Conservation (phyloP, 2,888 invertebrate species). For the Thera obeliscata region DNA sequence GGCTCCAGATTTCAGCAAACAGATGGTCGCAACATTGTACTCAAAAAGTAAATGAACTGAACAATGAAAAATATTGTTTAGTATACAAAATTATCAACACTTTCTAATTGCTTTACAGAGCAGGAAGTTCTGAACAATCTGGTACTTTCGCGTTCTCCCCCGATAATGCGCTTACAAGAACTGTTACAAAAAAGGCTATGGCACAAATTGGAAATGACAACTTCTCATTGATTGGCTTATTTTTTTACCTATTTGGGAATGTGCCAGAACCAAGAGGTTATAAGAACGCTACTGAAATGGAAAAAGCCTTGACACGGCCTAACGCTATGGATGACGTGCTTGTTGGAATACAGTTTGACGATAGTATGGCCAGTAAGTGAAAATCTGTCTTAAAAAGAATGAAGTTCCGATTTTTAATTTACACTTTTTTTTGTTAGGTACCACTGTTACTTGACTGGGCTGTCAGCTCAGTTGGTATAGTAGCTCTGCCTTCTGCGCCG, state of each 20-base stretch:
- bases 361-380: slow-evolving; percentile 73
- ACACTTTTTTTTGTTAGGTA: not conserved
- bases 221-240: slow-evolving; percentile 47
- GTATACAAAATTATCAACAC: no score
- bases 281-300: slow-evolving; percentile 67
- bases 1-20: no score
- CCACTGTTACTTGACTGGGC: not conserved
- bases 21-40: no score
- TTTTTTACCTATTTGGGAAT: slow-evolving; percentile 63
- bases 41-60: no score
- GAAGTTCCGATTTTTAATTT: no score
- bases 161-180: slow-evolving; percentile 70
- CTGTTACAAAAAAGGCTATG: slow-evolving; percentile 67
- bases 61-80: no score
- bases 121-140: slow-evolving; percentile 62
- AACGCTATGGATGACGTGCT: slow-evolving; percentile 73
- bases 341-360: slow-evolving; percentile 76
- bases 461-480: no score
- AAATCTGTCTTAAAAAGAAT: not conserved
- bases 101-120: slow-evolving; percentile 34
- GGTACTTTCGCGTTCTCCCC: slow-evolving; percentile 77
- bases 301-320: slow-evolving; percentile 69
- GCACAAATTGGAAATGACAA: slow-evolving; percentile 69
- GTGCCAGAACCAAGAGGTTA: slow-evolving; percentile 71
- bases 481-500: no score